Evolutionary conservation across 2,113 vertebrate genomes (phyloP).

Genomic region (Callorhinus ursinus): DNA sequence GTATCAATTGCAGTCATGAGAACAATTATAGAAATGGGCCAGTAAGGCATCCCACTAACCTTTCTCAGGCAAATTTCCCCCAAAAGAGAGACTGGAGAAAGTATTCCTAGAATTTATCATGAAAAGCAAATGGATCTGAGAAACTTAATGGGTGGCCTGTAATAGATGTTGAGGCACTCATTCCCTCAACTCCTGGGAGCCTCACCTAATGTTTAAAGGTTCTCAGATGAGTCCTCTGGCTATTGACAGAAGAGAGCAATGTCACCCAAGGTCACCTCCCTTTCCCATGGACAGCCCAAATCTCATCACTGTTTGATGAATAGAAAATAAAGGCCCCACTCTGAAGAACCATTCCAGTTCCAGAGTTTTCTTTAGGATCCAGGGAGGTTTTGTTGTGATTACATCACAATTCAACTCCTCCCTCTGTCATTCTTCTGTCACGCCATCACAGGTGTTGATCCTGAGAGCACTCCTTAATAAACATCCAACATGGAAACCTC

Average conservation of each 20-base stretch:
- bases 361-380: background rate
- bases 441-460: background rate
- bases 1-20: background rate
- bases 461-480: background rate
- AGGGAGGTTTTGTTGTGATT: background rate
- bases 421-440: background rate
- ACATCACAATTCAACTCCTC: background rate
- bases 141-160: background rate
- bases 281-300: background rate
- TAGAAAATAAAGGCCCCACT: background rate
- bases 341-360: background rate
- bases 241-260: background rate
- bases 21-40: background rate
- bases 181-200: background rate
- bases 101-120: background rate
- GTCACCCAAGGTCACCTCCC: background rate
- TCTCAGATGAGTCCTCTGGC: background rate
- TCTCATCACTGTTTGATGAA: background rate
- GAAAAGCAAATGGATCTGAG: background rate
- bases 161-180: background rate
- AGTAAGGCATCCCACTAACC: background rate
- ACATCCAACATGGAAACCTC: background rate
- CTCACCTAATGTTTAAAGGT: background rate
- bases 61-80: background rate
- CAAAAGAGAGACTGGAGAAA: background rate